A percentile compares a stretch with the other conserved stretches of the same genome.
These are phyloP conservation scores for Acanthurus lineatus DNA, from an alignment of 2,797 vertebrate species.

Conservation along the genomic window DNA sequence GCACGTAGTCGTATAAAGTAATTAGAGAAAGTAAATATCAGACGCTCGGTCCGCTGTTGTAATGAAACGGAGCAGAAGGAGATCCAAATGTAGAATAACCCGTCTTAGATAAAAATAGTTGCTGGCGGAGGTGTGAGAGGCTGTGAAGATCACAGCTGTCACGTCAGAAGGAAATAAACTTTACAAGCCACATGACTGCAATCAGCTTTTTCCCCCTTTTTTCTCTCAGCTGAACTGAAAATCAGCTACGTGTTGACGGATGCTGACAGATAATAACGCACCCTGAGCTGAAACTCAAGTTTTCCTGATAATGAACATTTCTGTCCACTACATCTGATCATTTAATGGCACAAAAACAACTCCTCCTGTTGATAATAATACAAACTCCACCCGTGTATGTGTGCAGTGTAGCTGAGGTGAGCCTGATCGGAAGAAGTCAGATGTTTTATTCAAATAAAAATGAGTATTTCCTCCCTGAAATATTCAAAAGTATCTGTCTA, in stretches of 20 bases:
- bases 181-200: not conserved
- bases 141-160: conserved; percentile 47
- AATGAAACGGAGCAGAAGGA: conserved; percentile 75
- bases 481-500: too few species aligned
- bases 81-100: conserved; percentile 52
- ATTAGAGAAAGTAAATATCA: conserved; percentile 83
- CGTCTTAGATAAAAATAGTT: conserved; percentile 49
- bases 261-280: not conserved
- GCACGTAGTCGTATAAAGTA: conserved; percentile 68
- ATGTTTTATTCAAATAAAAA: too few species aligned
- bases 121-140: conserved; percentile 33
- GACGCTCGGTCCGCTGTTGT: conserved; percentile 54
- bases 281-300: not conserved
- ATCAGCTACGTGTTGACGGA: not conserved
- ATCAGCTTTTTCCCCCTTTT: not conserved
- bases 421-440: too few species aligned
- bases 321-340: too few species aligned
- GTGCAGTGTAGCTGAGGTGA: too few species aligned
- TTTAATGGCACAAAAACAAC: not conserved
- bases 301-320: not conserved
- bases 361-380: not conserved
- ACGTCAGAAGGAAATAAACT: conserved; percentile 21
- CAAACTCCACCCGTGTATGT: not conserved
- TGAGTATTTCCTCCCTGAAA: too few species aligned
- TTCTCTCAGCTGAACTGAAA: not conserved